Base-by-base conservation (phyloP, 2,888 invertebrate species). In the Sphinx pinastri region DNA sequence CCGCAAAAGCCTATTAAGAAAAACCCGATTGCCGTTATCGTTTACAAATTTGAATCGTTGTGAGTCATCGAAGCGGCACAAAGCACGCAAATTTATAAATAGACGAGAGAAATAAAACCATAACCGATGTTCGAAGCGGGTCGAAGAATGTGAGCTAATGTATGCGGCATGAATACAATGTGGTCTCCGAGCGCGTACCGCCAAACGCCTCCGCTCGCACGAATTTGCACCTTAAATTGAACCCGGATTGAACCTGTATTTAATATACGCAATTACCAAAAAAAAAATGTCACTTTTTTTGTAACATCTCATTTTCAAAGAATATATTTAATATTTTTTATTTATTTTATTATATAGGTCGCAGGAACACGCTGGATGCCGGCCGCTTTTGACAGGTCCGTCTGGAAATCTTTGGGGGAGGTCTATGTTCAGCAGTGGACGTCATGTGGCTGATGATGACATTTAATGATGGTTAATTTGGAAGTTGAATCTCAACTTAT, bases 21-120 rank as follows among this genome's bases (percentile, higher is more conserved):
- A 47, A 19, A 19, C 19, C 11, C 25, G 13, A 10, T 47, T 13
- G 13, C 10, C 63, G 7, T 63, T 63, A 63, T 63, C 63, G 47
- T 63, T 63, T 60, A 19, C 49, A 63, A 63, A 63, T 49, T 47
- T 63, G 5, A 12, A 63, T 19, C 13, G 47, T 13, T 49, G 19
- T 63, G 49, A 63, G 47, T 63, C 19, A 63, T 49, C 47, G 47
- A 63, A 47, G 13, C 63, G 49, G 13, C 59, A 45, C 54, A 63
- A 86, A 86, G 86, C 86, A 87, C 84, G 88, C 85, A 87, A 87
- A 88, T 88, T 91, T 85, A 84, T 86, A 88, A 88, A 89, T 85
- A 81, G 88, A 84, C 86, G 89, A 90, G 88, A 84, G 84, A 87
- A 81, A 80, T 79, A 81, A 77, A 75, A 79, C 79, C 73, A 78